Evolutionary conservation across 2,797 vertebrate species (phyloP), one percentile per base, ranked within the genome.

Genomic region (Cynodonichthys magdalenae): DNA sequence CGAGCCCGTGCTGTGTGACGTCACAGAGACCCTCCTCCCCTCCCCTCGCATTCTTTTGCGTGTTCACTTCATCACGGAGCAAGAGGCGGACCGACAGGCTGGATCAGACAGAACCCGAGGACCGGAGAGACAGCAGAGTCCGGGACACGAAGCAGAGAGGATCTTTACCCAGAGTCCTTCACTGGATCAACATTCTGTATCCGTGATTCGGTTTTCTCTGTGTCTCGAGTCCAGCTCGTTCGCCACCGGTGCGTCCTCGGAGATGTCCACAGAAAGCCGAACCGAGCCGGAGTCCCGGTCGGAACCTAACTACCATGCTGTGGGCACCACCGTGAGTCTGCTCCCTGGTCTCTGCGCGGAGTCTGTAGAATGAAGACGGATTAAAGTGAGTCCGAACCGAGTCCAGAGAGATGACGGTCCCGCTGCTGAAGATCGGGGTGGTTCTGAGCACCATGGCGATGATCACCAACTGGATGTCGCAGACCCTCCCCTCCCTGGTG

Each of bases 391-490:
- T 74, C 70, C 52, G 36, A 65, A 66, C 64, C 66, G 81, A 85
- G 84, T 75, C 91, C 89, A 70, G 54, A 77, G 36, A 93, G 84
- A 96, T 96, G 95, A 94, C 95, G 84, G 95, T 96, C 87, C 95
- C 96, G 85, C 86, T 97, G 91, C 92, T 96, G 72, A 96, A 97
- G 92, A 95, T 97, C 86, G 96, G 96, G 79, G 96, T 96, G 84
- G 95, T 97, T 90, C 95, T 97, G 79, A 97, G 96, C 94, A 97
- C 96, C 90, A 96, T 96, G 96, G 95, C 96, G 77, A 96, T 97
- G 95, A 96, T 97, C 84, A 96, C 96, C 91, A 97, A 96, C 94
- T 97, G 96, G 96, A 96, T 97, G 96, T 97, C 95, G 84, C 96
- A 97, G 93, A 97, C 95, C 64, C 91, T 97, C 90, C 96, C 96